These are phyloP conservation scores for Allygus modestus DNA, from an alignment of 2,888 invertebrate species.

Conservation along the genomic window DNA sequence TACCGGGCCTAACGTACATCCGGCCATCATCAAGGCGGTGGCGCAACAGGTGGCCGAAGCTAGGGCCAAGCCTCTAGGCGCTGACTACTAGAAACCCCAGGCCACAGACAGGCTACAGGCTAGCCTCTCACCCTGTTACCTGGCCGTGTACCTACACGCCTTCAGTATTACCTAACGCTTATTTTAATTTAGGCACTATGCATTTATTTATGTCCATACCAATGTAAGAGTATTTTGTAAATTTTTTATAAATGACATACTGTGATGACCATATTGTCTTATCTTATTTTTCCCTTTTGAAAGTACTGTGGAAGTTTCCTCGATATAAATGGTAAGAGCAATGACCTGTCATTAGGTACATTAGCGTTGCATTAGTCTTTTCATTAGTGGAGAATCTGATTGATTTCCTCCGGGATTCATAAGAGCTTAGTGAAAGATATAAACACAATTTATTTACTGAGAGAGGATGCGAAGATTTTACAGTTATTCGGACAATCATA, in stretches of 20 bases:
- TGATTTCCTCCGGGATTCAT: no score
- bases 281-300: not conserved
- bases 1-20: slow-evolving; percentile 70
- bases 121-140: slow-evolving; percentile 1
- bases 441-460: no score
- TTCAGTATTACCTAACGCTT: slow-evolving; percentile 52
- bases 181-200: slow-evolving; percentile 45
- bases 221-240: slow-evolving; percentile 35
- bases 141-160: slow-evolving; percentile 19
- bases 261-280: slow-evolving; percentile 31
- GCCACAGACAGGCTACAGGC: slow-evolving; percentile 14
- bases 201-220: slow-evolving; percentile 28
- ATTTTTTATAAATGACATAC: slow-evolving; percentile 43
- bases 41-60: slow-evolving; percentile 70
- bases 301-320: no score
- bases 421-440: no score
- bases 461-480: no score
- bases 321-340: no score
- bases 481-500: no score
- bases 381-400: no score
- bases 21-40: slow-evolving; percentile 71
- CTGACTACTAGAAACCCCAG: slow-evolving; percentile 19
- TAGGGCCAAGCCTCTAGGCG: slow-evolving; percentile 59
- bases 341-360: no score
- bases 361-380: no score